These are phyloP conservation scores for Enteromius anoplus DNA, from an alignment of 2,797 vertebrate species.

Conservation along the genomic window DNA sequence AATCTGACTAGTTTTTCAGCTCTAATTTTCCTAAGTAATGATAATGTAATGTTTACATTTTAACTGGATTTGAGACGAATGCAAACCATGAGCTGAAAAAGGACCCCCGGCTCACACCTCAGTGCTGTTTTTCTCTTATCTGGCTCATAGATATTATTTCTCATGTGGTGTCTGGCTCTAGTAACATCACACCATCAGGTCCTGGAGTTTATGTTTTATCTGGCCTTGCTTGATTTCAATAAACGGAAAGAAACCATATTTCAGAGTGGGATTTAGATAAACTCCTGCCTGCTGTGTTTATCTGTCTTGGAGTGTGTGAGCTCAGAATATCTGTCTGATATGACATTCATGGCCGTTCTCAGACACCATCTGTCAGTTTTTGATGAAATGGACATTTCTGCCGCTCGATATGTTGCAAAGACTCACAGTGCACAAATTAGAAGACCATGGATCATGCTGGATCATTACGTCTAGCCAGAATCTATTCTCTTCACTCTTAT, in stretches of 20 bases:
- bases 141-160: constrained; percentile 32
- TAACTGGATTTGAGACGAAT: neutral
- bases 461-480: neutral
- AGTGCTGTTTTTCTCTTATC: constrained; percentile 22
- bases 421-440: neutral
- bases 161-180: constrained; percentile 12
- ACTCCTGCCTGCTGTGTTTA: constrained; percentile 44
- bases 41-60: neutral
- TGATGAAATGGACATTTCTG: constrained; percentile 26
- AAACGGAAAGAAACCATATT: constrained; percentile 48
- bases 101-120: neutral
- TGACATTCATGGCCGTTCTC: neutral
- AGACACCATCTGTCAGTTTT: constrained; percentile 25
- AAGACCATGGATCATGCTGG: neutral
- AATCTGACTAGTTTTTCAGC: neutral
- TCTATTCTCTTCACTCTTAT: neutral
- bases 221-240: constrained; percentile 31
- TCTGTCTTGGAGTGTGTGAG: constrained; percentile 33
- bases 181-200: constrained; percentile 20
- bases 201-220: constrained; percentile 36
- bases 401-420: neutral
- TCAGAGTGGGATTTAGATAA: constrained; percentile 43
- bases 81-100: neutral
- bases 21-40: neutral
- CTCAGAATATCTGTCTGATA: neutral